Evolutionary conservation across 2,888 invertebrate species (phyloP).

Genomic region (Eupithecia pulchellata): DNA sequence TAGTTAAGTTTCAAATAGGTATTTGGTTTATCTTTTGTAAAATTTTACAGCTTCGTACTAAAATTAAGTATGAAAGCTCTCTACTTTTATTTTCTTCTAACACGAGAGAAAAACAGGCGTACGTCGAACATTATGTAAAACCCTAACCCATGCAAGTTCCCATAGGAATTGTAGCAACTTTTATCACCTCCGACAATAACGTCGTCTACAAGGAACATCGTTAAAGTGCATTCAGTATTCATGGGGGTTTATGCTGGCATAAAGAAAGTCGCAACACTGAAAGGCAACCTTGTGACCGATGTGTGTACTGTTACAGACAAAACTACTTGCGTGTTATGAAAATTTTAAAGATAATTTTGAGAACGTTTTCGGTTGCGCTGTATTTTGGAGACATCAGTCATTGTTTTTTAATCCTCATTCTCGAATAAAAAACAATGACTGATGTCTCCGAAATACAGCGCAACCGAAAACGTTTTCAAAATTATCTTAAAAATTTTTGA

Average conservation of each 20-base stretch:
- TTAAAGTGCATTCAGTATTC: conserved; percentile 35
- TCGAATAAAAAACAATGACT: neutral
- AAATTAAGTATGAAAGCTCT: conserved; percentile 1
- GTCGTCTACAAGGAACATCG: conserved; percentile 24
- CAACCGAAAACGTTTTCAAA: neutral
- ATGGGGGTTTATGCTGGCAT: conserved; percentile 27
- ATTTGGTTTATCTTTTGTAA: neutral
- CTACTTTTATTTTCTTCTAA: neutral
- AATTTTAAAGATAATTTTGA: neutral
- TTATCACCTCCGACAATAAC: conserved; percentile 27
- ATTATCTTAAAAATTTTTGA: neutral
- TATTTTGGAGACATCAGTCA: neutral
- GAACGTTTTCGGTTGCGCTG: neutral
- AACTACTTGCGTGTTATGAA: conserved; percentile 10
- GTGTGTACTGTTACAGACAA: conserved; percentile 16
- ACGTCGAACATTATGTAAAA: conserved; percentile 8
- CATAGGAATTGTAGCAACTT: conserved; percentile 30
- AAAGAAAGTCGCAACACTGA: conserved; percentile 31
- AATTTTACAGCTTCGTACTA: neutral
- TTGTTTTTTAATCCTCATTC: neutral
- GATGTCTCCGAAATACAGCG: neutral
- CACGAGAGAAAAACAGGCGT: conserved; percentile 1
- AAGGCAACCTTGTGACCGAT: conserved; percentile 31
- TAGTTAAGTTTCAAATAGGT: too few relatives aligned
- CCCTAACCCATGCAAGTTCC: conserved; percentile 16